Evolutionary conservation across 2,113 vertebrate genomes (phyloP).

Genomic region (Pimephales promelas): DNA sequence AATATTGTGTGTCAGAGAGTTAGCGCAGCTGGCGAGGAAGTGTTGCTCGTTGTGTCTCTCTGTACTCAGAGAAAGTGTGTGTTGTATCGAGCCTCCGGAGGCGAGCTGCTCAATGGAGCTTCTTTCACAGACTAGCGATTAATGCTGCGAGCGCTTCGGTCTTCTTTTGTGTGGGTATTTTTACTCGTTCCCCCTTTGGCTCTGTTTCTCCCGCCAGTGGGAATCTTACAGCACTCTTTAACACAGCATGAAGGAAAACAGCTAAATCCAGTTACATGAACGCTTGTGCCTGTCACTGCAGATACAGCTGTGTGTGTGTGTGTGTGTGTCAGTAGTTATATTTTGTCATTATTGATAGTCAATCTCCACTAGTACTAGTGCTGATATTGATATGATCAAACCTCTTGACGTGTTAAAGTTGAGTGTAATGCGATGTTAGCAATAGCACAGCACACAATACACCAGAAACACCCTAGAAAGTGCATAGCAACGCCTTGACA

Average conservation of each 20-base stretch:
- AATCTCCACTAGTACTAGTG: no score
- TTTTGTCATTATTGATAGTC: no score
- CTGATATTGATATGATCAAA: no score
- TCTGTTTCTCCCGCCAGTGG: background rate
- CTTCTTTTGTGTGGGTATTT: background rate
- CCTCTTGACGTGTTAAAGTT: no score
- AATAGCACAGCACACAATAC: no score
- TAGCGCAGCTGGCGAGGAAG: no score
- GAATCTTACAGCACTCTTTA: background rate
- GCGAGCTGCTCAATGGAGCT: conserved; percentile 6
- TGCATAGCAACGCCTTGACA: no score
- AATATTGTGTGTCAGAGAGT: no score
- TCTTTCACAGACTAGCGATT: conserved; percentile 18
- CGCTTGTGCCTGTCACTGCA: background rate
- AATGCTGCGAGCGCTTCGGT: conserved; percentile 4
- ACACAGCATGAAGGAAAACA: conserved; percentile 17
- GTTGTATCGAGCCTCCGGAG: conserved; percentile 9
- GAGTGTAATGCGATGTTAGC: no score
- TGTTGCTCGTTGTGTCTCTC: background rate
- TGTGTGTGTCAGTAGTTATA: no score
- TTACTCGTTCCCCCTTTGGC: background rate
- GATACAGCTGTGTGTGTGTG: background rate
- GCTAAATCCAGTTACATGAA: conserved; percentile 1
- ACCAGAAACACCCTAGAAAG: no score
- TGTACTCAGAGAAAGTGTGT: background rate